Base-by-base conservation (phyloP, 2,797 vertebrate species). In the Macropodus opercularis region DNA sequence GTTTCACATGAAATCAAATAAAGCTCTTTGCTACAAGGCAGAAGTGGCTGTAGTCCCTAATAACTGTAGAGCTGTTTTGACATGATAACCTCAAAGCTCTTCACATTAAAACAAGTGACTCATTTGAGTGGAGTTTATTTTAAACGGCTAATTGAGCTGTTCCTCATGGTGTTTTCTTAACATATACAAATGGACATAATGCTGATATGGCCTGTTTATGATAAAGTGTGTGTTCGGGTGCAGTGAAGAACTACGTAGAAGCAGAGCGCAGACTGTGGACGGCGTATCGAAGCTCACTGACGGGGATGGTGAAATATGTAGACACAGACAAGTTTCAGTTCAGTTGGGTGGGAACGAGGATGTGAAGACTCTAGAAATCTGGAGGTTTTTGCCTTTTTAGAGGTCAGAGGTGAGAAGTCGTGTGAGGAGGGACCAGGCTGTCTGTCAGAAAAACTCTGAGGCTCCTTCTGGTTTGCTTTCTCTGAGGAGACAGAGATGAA, bases 381-480 rank as follows among this genome's bases (percentile, higher is more conserved):
- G 63, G 47, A 64, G 58, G 26, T 27, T 61, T 42, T 0, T 12
- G 51, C 38, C n/a, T 44, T 41, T 34, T 38, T 32, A 9, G 63
- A 68, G 71, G 82, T 73, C 65, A 61, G 73, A 71, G 67, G 69
- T 71, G 69, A 79, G 69, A 75, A 31, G 48, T 75, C 59, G 46
- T 17, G 43, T 9, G 48, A 65, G 52, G 63, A 43, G 35, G 52
- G 24, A 50, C 41, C 43, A 15, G 18, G 52, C 47, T 35, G 57
- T 50, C 43, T 39, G 77, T 88, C 82, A 88, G 85, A 84, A 83
- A 48, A 84, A 43, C 70, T 81, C 79, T 0, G 83, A 76, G 40
- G 12, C 79, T 22, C 32, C 59, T 3, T 83, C 86, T 70, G 86
- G 69, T 71, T 82, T 81, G 5, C 74, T 76, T 84, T 87, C 85